Evolutionary conservation across 2,888 invertebrate species (phyloP).

Genomic region (Elegia similella): DNA sequence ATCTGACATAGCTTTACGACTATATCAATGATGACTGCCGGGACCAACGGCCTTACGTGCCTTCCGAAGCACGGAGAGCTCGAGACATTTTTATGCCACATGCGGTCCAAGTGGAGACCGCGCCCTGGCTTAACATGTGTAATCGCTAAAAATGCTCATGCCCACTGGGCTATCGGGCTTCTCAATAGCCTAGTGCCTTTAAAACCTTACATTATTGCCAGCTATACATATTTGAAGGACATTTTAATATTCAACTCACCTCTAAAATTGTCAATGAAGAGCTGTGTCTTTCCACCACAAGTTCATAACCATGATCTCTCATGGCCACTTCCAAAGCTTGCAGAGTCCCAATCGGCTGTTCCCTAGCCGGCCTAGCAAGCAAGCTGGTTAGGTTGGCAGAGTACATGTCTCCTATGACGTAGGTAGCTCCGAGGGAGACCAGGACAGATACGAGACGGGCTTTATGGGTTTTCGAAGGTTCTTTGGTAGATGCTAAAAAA

Average conservation of each 20-base stretch:
- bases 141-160: too few species aligned
- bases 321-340: slow-evolving; percentile 85
- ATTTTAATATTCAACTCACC: slow-evolving; percentile 52
- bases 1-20: too few species aligned
- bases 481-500: slow-evolving; percentile 75
- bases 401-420: slow-evolving; percentile 90
- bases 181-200: too few species aligned
- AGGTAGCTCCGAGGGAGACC: slow-evolving; percentile 88
- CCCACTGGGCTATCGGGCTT: too few species aligned
- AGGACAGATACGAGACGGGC: slow-evolving; percentile 86
- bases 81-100: too few species aligned
- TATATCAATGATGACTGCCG: too few species aligned
- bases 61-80: too few species aligned
- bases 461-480: slow-evolving; percentile 84
- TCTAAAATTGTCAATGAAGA: slow-evolving; percentile 87
- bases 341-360: slow-evolving; percentile 85
- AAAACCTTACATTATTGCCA: too few species aligned
- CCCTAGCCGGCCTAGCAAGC: slow-evolving; percentile 86
- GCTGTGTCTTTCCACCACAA: slow-evolving; percentile 87
- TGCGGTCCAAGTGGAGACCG: too few species aligned
- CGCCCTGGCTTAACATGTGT: too few species aligned
- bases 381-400: slow-evolving; percentile 89
- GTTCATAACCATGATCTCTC: slow-evolving; percentile 82
- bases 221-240: too few species aligned
- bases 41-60: too few species aligned